Evolutionary conservation across 2,797 vertebrate genomes (phyloP).

Genomic region (Sarcoramphus papa): DNA sequence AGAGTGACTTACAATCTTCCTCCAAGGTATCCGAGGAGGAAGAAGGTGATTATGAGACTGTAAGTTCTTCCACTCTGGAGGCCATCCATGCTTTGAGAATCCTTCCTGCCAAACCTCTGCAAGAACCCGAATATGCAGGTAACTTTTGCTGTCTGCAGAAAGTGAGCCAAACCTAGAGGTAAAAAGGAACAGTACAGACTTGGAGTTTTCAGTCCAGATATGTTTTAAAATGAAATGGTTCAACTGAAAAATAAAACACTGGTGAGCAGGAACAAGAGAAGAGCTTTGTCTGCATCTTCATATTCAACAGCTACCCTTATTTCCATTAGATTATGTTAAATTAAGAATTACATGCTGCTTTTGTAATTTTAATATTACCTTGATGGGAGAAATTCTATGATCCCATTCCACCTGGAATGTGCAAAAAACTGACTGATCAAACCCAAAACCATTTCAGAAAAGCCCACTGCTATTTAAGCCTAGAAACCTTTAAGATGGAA

Average conservation of each 20-base stretch:
- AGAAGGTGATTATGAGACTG: constrained; percentile 51
- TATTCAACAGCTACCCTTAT: background rate
- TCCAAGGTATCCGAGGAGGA: background rate
- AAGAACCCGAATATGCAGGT: constrained; percentile 74
- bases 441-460: background rate
- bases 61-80: background rate
- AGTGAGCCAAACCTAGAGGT: background rate
- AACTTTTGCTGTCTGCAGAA: background rate
- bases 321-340: background rate
- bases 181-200: background rate
- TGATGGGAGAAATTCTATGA: background rate
- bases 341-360: background rate
- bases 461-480: background rate
- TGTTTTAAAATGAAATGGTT: background rate
- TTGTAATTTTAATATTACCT: background rate
- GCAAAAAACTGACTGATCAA: background rate
- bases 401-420: background rate
- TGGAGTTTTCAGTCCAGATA: background rate
- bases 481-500: background rate
- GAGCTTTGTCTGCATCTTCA: background rate
- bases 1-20: background rate
- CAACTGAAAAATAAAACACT: background rate
- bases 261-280: background rate
- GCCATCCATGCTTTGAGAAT: constrained; percentile 24
- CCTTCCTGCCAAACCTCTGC: constrained; percentile 60